Evolutionary conservation across 2,113 vertebrate species (phyloP).

Genomic region (Petroica traversi): DNA sequence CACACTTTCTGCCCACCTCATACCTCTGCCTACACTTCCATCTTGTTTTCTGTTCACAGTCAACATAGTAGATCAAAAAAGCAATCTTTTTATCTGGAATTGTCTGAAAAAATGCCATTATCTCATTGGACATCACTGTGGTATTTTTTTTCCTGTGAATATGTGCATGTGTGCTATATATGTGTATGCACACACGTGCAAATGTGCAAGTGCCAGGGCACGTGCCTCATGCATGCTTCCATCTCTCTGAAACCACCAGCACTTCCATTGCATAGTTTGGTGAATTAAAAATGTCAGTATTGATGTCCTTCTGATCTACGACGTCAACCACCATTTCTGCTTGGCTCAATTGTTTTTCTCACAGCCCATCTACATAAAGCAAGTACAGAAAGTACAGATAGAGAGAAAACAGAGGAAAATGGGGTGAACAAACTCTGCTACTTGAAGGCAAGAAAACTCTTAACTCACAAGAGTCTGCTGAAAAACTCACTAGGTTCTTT

Average conservation of each 20-base stretch:
- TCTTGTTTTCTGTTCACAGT: slow-evolving; percentile 24
- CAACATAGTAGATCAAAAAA: not conserved
- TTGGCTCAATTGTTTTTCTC: not conserved
- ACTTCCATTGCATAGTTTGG: not conserved
- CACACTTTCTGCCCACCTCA: slow-evolving; percentile 11
- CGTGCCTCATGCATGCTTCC: not conserved
- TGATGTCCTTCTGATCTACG: not conserved
- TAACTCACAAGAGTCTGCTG: not conserved
- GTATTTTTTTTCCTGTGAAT: not conserved
- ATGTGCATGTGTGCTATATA: too few relatives aligned
- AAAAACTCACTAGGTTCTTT: not conserved
- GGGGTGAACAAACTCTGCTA: not conserved
- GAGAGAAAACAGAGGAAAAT: not conserved
- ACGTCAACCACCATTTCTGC: not conserved
- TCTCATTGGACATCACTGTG: not conserved
- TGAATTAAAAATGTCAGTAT: not conserved
- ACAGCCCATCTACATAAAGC: not conserved
- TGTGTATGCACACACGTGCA: accelerated
- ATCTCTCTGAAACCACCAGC: not conserved
- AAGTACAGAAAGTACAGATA: not conserved
- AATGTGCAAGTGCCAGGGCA: not conserved
- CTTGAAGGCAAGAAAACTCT: not conserved
- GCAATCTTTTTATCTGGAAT: not conserved
- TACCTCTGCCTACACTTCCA: not conserved
- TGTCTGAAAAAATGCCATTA: not conserved